A percentile compares a stretch with the other conserved stretches of the same genome.
Evolutionary conservation across 2,888 invertebrate genomes (phyloP).

Genomic region (Orthonychiurus folsomi): DNA sequence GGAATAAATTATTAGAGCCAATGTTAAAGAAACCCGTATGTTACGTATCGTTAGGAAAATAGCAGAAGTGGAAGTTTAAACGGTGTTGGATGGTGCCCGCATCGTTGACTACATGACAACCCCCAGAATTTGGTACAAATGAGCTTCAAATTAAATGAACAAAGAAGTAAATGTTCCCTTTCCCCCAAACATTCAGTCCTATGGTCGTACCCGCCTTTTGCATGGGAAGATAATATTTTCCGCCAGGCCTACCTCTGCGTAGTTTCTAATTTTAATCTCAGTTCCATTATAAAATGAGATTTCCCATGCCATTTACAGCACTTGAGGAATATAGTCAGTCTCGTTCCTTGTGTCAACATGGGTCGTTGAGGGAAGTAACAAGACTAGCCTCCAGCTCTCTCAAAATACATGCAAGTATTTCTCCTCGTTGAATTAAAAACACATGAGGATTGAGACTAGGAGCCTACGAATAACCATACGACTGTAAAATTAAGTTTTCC

Average conservation of each 20-base stretch:
- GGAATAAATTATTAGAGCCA: too few species aligned
- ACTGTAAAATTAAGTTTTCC: not conserved
- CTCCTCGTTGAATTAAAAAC: not conserved
- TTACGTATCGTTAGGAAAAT: too few species aligned
- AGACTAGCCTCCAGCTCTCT: not conserved
- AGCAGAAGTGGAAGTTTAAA: too few species aligned
- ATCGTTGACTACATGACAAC: too few species aligned
- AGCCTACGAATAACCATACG: not conserved
- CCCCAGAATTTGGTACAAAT: too few species aligned
- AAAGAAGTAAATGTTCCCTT: too few species aligned
- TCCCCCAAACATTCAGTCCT: too few species aligned
- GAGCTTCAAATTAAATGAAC: too few species aligned
- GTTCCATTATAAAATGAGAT: not conserved
- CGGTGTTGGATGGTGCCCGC: too few species aligned
- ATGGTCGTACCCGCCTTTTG: too few species aligned
- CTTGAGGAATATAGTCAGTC: not conserved
- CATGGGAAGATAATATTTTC: not conserved
- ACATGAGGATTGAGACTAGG: not conserved
- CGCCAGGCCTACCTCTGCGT: too few species aligned
- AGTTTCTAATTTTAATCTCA: constrained; percentile 1
- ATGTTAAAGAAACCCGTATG: too few species aligned
- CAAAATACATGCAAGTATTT: constrained; percentile 1
- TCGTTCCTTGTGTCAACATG: not conserved
- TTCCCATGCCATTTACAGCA: not conserved
- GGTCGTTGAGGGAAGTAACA: not conserved